Conservation (phyloP, 2,113 vertebrate genomes). For the Tenrec ecaudatus region DNA sequence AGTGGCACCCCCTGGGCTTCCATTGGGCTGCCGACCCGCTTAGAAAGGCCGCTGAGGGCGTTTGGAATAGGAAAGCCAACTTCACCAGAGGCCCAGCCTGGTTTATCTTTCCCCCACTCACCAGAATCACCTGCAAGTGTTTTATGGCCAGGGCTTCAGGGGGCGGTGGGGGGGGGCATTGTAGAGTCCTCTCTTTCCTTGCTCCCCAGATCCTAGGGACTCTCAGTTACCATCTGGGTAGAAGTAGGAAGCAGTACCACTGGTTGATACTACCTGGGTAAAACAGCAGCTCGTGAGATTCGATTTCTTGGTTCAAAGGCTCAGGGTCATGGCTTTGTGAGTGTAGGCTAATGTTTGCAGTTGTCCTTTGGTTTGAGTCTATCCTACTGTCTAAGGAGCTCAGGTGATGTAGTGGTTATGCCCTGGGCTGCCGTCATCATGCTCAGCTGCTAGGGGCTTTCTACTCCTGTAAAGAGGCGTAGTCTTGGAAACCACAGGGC, state of each 20-base stretch:
- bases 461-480: no score
- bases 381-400: no score
- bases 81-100: background rate
- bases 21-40: background rate
- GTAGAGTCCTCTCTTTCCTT: background rate
- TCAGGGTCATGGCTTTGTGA: background rate
- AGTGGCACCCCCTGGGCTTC: no score
- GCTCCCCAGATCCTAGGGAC: background rate
- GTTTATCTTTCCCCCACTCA: background rate
- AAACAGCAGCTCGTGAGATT: background rate
- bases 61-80: background rate
- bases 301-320: background rate
- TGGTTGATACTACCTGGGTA: background rate
- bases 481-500: no score
- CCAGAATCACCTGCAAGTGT: background rate
- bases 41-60: background rate
- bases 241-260: background rate
- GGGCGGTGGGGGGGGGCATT: no score
- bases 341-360: background rate
- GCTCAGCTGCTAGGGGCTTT: no score
- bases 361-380: no score
- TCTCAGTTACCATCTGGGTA: background rate
- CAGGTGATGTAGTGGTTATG: no score
- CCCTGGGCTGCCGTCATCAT: no score
- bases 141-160: background rate